Evolutionary conservation across 2,888 invertebrate genomes (phyloP), one percentile per base, ranked within the genome.

Genomic region (Dasysyrphus tricinctus): DNA sequence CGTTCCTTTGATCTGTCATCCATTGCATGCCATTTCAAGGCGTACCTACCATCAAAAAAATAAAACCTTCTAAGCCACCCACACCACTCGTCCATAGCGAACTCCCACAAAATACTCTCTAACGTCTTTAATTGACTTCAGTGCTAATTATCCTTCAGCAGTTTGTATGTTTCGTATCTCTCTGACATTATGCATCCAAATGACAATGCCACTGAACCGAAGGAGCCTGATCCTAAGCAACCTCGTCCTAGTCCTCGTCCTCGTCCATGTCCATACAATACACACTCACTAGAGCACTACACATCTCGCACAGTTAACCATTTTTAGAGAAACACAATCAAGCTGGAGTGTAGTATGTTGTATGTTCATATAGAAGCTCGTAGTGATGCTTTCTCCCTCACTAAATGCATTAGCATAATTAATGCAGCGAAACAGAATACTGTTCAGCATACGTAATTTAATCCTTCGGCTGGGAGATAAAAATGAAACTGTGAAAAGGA

Each of bases 361-460:
- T 24, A 51, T 51, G 24, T 51, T 32, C n/a, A 7, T 54, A 47
- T 44, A 42, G 44, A n/a, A 7, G 5, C 11, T 12, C 5, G 24
- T 54, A 34, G 56, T 57, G 34, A 59, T 59, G 69, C 47, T 37
- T 42, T 63, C 49, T 47, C 14, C 44, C 73, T 70, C 44, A 72
- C 77, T 79, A 82, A 82, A 86, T 86, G 86, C 86, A 86, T 86
- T 86, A 86, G 86, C 86, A 86, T 86, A 86, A 86, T 86, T 86
- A 86, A 86, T 86, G 86, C 86, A 86, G 86, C 86, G 86, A 86
- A 86, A 86, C 79, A 86, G 78, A 86, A 86, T 86, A 82, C 86
- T 86, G 86, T 75, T 74, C 78, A 82, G 86, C 86, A 86, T 86
- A 86, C 86, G 82, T 86, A 86, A 86, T 86, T 86, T 86, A 86